These are phyloP conservation scores for Pseudolaguvia tuberculata DNA, from an alignment of 2,113 vertebrate genomes.

Conservation along the genomic window DNA sequence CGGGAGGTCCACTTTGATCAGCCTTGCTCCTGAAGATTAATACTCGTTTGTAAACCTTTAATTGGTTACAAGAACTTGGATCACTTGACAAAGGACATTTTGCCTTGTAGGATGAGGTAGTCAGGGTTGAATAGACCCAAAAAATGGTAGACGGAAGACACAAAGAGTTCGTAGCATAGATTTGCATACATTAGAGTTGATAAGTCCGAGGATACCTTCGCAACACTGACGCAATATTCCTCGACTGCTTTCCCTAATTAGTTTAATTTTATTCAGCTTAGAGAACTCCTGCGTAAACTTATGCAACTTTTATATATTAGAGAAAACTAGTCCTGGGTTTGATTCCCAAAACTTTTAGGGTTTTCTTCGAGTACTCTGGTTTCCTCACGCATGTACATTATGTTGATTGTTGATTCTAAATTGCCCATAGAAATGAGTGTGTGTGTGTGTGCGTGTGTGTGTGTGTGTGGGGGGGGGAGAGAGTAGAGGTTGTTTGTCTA, in stretches of 20 bases:
- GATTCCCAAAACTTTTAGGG: no score
- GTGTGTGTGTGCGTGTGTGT: no score
- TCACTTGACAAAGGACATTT: conserved; percentile 42
- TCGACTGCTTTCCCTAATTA: not conserved
- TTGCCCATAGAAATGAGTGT: no score
- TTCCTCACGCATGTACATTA: no score
- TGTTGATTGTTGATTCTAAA: no score
- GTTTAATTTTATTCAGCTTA: not conserved
- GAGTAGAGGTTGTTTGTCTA: no score
- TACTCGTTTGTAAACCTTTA: conserved; percentile 54
- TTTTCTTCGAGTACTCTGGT: no score
- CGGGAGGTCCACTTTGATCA: conserved; percentile 43
- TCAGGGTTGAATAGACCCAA: conserved; percentile 1
- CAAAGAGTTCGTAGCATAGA: not conserved
- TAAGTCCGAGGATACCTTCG: not conserved
- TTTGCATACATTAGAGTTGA: conserved; percentile 8
- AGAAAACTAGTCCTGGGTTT: no score
- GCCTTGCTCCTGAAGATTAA: conserved; percentile 47
- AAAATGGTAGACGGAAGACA: not conserved
- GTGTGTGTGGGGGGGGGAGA: no score
- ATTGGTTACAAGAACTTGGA: conserved; percentile 44
- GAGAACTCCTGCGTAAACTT: no score
- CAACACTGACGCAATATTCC: not conserved
- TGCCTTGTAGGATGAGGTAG: conserved; percentile 21
- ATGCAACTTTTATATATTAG: no score